Conservation (phyloP, 2,888 invertebrate genomes). For the Lycocerus yunnanus region DNA sequence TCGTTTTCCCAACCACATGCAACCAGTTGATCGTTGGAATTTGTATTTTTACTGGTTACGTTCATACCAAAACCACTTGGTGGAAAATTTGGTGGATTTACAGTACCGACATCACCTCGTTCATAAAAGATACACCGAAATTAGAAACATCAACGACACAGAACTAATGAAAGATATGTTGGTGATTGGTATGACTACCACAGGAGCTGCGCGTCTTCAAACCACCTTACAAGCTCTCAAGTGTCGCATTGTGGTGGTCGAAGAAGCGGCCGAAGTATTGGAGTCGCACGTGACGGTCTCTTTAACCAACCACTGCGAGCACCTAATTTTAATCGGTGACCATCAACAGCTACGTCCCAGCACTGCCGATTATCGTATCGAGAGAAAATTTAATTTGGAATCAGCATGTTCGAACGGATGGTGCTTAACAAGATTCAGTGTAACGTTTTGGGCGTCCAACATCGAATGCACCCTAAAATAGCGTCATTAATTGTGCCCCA, state of each 20-base stretch:
- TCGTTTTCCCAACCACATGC: slow-evolving; percentile 38
- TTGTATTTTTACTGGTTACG: slow-evolving; percentile 48
- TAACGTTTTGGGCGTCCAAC: slow-evolving; percentile 67
- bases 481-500: slow-evolving; percentile 65
- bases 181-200: slow-evolving; percentile 78
- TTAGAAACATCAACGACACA: slow-evolving; percentile 61
- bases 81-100: slow-evolving; percentile 33
- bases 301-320: slow-evolving; percentile 72
- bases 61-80: slow-evolving; percentile 31
- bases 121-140: slow-evolving; percentile 32
- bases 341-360: slow-evolving; percentile 79
- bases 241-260: slow-evolving; percentile 75
- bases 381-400: slow-evolving; percentile 70
- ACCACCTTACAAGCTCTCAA: slow-evolving; percentile 64
- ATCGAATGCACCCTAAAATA: slow-evolving; percentile 76
- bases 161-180: slow-evolving; percentile 60
- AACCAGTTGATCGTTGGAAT: slow-evolving; percentile 44
- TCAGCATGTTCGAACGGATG: slow-evolving; percentile 84
- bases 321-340: slow-evolving; percentile 85
- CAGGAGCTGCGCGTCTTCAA: slow-evolving; percentile 72
- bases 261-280: slow-evolving; percentile 88
- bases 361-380: slow-evolving; percentile 68
- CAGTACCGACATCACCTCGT: slow-evolving; percentile 36
- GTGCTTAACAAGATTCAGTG: slow-evolving; percentile 66
- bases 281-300: slow-evolving; percentile 85